These are phyloP conservation scores for Stegostoma tigrinum DNA, from an alignment of 2,113 vertebrate genomes.

Conservation along the genomic window DNA sequence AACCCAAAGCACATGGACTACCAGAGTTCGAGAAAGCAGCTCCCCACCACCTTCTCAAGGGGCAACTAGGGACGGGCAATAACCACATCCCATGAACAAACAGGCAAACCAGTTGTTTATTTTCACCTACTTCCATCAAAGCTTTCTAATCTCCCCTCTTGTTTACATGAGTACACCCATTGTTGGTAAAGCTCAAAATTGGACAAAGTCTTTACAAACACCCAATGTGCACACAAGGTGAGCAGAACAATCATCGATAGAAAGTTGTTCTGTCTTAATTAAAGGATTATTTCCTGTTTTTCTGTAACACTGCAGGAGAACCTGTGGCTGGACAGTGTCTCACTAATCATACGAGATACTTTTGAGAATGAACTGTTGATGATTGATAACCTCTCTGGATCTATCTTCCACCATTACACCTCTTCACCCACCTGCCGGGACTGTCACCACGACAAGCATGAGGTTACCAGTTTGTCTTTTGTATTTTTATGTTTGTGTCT, in stretches of 20 bases:
- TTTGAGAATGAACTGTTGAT: slow-evolving; percentile 98
- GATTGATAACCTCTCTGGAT: slow-evolving; percentile 98
- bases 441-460: slow-evolving; percentile 82
- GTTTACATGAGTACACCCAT: too few relatives aligned
- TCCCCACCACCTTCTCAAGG: background rate
- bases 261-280: background rate
- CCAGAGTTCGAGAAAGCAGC: background rate
- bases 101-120: background rate
- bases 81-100: background rate
- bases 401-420: slow-evolving; percentile 97
- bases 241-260: background rate
- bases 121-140: background rate
- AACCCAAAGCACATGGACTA: background rate
- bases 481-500: background rate
- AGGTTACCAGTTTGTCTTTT: slow-evolving; percentile 60
- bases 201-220: too few relatives aligned
- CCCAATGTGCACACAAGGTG: background rate
- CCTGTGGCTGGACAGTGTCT: slow-evolving; percentile 99
- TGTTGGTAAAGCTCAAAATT: too few relatives aligned
- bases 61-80: background rate
- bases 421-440: slow-evolving; percentile 79
- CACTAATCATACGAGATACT: slow-evolving; percentile 97
- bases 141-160: background rate
- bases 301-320: slow-evolving; percentile 69
- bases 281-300: background rate